Evolutionary conservation across 92 coral and sea anemone genomes (phyloP).

Genomic region (Porites evermanni): DNA sequence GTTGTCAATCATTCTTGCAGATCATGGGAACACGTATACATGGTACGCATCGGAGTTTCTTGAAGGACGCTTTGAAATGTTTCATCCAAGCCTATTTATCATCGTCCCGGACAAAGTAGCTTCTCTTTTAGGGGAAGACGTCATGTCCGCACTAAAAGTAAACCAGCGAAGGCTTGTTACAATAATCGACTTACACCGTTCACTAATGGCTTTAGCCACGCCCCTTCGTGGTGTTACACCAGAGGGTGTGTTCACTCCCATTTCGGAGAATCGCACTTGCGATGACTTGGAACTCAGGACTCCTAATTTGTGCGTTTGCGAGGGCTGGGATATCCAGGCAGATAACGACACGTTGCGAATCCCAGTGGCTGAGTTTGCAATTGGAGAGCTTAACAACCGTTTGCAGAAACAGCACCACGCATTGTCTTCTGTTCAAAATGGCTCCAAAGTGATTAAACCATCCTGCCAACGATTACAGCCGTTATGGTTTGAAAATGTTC

Average conservation of each 20-base stretch:
- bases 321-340: conserved; percentile 79
- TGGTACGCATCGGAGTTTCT: conserved; percentile 61
- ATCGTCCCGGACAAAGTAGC: conserved; percentile 83
- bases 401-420: conserved; percentile 45
- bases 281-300: conserved; percentile 73
- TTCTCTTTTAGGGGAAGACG: conserved; percentile 58
- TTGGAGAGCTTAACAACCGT: conserved; percentile 78
- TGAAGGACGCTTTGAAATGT: conserved; percentile 92
- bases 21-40: conserved; percentile 93
- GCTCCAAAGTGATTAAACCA: conserved; percentile 9
- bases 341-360: conserved; percentile 57
- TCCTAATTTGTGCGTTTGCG: conserved; percentile 86
- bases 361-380: conserved; percentile 78
- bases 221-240: conserved; percentile 50
- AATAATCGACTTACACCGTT: conserved; percentile 75
- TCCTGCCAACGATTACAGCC: conserved; percentile 69
- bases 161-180: conserved; percentile 79
- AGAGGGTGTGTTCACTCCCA: conserved; percentile 70
- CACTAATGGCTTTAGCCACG: conserved; percentile 69
- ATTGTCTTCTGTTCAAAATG: background rate
- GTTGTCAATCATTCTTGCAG: conserved; percentile 81
- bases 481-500: conserved; percentile 60
- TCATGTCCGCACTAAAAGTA: conserved; percentile 61
- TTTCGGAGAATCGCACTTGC: conserved; percentile 74
- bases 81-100: conserved; percentile 76